Percentiles rank a stretch among this genome's conserved stretches.
phyloP scores from a whole-genome alignment of 37 sponge, comb jelly and placozoan genomes.

The Beroe forskalii region DNA sequence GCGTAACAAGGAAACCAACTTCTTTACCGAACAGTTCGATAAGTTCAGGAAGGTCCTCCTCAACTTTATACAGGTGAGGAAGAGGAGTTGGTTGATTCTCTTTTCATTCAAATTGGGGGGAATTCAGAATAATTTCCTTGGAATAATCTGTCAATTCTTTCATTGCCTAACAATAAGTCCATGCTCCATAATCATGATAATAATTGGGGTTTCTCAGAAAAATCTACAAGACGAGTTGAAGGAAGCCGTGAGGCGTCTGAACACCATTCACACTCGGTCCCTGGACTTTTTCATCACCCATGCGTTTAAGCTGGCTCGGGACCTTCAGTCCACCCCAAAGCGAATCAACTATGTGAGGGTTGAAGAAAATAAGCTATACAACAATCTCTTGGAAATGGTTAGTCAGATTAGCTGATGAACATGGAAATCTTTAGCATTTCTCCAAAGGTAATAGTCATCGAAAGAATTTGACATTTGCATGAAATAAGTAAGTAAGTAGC shows the following conservation, averaged over 20 bases:
- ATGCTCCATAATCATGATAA: not conserved
- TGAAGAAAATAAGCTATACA: conserved; percentile 81
- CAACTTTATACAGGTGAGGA: conserved; percentile 48
- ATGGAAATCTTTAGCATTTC: too few relatives aligned
- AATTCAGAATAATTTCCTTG: too few relatives aligned
- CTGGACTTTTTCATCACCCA: conserved; percentile 83
- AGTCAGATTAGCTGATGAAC: not conserved
- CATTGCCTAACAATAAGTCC: not conserved
- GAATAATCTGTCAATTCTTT: too few relatives aligned
- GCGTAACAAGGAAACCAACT: conserved; percentile 61
- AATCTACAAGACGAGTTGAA: conserved; percentile 34
- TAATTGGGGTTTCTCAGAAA: not conserved
- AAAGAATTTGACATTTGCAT: too few relatives aligned
- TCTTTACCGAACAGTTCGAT: conserved; percentile 49
- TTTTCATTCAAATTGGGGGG: too few relatives aligned
- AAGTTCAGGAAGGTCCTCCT: conserved; percentile 44
- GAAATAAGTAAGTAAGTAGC: too few relatives aligned
- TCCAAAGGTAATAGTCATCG: too few relatives aligned
- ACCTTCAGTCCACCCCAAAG: conserved; percentile 85
- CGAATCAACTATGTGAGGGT: conserved; percentile 79
- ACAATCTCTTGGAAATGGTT: conserved; percentile 79
- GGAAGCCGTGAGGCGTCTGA: conserved; percentile 15
- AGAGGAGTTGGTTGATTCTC: too few relatives aligned
- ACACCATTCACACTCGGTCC: conserved; percentile 76
- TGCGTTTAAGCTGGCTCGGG: conserved; percentile 89